Conservation (phyloP, 2,797 vertebrate genomes). For the Petrocephalus sullivani region DNA sequence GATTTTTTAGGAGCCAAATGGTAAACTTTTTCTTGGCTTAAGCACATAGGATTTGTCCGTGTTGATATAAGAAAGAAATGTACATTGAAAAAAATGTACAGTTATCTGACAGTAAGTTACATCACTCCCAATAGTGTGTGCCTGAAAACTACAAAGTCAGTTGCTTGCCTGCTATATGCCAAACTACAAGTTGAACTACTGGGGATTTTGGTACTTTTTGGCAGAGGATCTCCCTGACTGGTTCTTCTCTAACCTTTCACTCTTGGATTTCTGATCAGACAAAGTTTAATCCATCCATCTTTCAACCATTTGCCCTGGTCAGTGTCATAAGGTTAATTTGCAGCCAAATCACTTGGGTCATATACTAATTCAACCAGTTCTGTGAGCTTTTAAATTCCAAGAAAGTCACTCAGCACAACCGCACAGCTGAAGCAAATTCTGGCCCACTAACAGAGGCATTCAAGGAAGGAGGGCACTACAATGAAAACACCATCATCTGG, state of each 20-base stretch:
- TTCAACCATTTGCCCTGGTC: neutral
- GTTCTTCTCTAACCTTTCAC: neutral
- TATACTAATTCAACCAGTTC: neutral
- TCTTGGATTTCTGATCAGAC: neutral
- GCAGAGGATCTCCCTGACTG: neutral
- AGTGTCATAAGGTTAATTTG: neutral
- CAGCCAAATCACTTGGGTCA: neutral
- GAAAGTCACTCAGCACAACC: neutral
- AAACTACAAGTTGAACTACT: neutral
- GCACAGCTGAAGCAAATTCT: neutral
- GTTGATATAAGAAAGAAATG: neutral
- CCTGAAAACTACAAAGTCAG: neutral
- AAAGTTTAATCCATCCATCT: neutral
- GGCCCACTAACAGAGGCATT: neutral
- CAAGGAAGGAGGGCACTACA: neutral
- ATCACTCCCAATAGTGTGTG: neutral
- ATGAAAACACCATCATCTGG: constrained; percentile 39
- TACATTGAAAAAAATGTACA: neutral
- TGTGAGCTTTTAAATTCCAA: neutral
- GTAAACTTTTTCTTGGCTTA: neutral
- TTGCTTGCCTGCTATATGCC: neutral
- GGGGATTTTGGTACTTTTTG: neutral
- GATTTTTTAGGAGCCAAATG: neutral
- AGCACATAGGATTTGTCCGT: neutral
- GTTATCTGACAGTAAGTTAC: neutral